Base-by-base conservation (phyloP, 2,113 vertebrate genomes). In the Gasterosteus aculeatus region DNA sequence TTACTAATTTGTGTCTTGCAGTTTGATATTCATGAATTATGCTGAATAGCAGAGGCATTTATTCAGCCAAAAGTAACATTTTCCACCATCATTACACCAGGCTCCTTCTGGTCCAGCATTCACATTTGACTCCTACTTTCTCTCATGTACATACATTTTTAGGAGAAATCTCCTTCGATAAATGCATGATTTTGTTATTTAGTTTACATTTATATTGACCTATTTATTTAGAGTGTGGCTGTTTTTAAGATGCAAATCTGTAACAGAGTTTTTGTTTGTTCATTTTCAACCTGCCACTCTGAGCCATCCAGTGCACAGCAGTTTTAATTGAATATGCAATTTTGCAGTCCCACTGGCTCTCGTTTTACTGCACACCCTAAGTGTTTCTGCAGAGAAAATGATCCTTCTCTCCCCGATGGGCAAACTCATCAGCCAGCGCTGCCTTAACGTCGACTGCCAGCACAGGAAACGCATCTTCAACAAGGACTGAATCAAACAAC, bases 391-490 rank as follows among this genome's bases (percentile, higher is more conserved):
- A 86, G 82, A 83, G 69, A 57, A 69, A 22, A 16, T 54, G 47
- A 18, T 72, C 82, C 77, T 68, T 65, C 66, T 79, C 79, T 80
- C 72, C 58, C 73, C n/a, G 29, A 67, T 62, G 70, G 84, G 46
- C 57, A 39, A 72, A 61, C 42, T 31, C 19, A n/a, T 62, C 73
- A 71, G 73, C 81, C 69, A 72, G 61, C 71, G 54, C 78, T 92
- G 92, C 91, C 90, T 93, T 92, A 91, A 85, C 63, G 85, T 71
- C 72, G 74, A 86, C 69, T 82, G 60, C 72, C 72, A 73, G 75
- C 47, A 18, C 71, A 85, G 44, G 71, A 82, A 81, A 75, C 56
- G 29, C 7, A n/a, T 56, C 70, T 80, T 69, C 35, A 64, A 47
- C 47, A 76, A 83, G 29, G 69, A 54, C 65, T 68, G 73, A 35